These are phyloP conservation scores for Camponotus pennsylvanicus DNA, from an alignment of 1,140 invertebrate species.

Conservation along the genomic window DNA sequence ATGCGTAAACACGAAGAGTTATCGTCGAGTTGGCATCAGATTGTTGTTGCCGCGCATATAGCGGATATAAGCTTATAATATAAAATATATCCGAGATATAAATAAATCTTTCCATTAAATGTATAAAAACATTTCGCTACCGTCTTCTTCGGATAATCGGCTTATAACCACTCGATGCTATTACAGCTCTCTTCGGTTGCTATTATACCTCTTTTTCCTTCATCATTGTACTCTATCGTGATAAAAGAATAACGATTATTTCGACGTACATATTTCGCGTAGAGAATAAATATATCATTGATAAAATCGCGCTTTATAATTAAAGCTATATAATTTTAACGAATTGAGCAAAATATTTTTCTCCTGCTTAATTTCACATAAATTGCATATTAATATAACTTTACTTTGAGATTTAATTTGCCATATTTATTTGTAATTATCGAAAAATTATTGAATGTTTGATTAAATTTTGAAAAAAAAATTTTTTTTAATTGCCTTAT, in stretches of 20 bases:
- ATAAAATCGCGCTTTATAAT: conserved; percentile 7
- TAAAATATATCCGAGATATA: conserved; percentile 41
- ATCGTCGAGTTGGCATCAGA: conserved; percentile 60
- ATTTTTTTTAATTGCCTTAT: background rate
- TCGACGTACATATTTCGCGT: background rate
- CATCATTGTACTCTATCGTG: conserved; percentile 10
- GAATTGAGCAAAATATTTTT: conserved; percentile 7
- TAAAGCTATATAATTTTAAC: conserved; percentile 11
- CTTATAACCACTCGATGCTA: conserved; percentile 59
- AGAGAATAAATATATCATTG: background rate
- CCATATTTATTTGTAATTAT: background rate
- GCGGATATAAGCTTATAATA: conserved; percentile 31
- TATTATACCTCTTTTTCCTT: conserved; percentile 29
- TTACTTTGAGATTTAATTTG: background rate
- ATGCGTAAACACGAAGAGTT: conserved; percentile 44
- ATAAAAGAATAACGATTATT: conserved; percentile 14
- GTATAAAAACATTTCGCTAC: conserved; percentile 62
- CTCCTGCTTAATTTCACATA: background rate
- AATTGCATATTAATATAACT: background rate
- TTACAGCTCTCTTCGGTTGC: conserved; percentile 46
- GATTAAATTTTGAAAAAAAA: background rate
- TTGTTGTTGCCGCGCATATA: conserved; percentile 4
- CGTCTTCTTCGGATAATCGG: conserved; percentile 66
- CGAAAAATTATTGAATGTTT: background rate
- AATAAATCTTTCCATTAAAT: conserved; percentile 66